phyloP scores from a whole-genome alignment of 2,888 invertebrate species.

The Zeuzera pyrina region DNA sequence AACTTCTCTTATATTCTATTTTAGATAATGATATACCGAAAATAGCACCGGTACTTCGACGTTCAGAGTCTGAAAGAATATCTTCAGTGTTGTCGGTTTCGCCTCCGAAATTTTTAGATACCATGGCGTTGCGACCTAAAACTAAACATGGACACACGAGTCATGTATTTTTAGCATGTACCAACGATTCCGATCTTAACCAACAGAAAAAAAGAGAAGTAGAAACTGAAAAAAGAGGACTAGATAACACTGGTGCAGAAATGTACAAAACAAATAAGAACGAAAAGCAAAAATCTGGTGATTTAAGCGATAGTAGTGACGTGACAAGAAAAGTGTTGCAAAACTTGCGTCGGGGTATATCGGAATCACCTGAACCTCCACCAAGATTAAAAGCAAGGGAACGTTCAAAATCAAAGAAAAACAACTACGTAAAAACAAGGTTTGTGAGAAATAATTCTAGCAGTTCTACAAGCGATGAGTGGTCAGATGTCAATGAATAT shows the following conservation, averaged over 20 bases:
- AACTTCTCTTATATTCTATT: constrained; percentile 21
- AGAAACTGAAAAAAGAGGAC: constrained; percentile 15
- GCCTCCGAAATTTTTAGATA: constrained; percentile 81
- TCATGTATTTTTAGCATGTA: constrained; percentile 73
- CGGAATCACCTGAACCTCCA: constrained; percentile 64
- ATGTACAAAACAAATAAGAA: constrained; percentile 17
- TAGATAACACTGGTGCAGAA: constrained; percentile 16
- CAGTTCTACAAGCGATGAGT: constrained; percentile 68
- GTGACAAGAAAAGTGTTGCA: constrained; percentile 52
- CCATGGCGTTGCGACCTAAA: constrained; percentile 85
- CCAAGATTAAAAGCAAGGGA: constrained; percentile 56
- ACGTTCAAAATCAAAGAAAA: constrained; percentile 51
- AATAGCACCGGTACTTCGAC: constrained; percentile 50
- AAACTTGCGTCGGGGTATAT: constrained; percentile 52
- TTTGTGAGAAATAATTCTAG: constrained; percentile 59
- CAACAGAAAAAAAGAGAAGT: constrained; percentile 6
- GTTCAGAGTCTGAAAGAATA: constrained; percentile 63
- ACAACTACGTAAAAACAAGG: constrained; percentile 65
- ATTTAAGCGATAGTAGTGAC: constrained; percentile 59
- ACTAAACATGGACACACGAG: constrained; percentile 74
- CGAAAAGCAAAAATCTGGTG: constrained; percentile 43
- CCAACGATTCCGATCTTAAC: constrained; percentile 34
- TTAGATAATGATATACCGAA: constrained; percentile 59
- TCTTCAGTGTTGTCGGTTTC: constrained; percentile 50
- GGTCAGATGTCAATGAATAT: constrained; percentile 61